Evolutionary conservation across 2,113 vertebrate species (phyloP), one percentile per base, ranked within the genome.

Genomic region (Eptesicus fuscus): DNA sequence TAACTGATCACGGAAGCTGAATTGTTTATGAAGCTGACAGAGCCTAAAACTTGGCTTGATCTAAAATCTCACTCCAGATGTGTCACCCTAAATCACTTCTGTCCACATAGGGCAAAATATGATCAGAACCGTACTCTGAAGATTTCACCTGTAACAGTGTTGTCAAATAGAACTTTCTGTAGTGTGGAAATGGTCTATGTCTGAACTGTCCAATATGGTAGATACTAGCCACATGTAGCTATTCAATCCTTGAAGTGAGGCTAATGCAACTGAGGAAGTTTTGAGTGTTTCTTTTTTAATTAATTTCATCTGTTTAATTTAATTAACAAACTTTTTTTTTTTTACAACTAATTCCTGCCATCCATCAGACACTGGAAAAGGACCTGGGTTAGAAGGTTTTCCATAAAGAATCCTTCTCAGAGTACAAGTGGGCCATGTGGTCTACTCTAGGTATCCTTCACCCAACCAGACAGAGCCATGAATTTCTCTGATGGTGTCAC

Each of bases 231-330:
- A 35, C 88, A 47, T 30, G 37, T 69, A 25, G 59, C 47, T 78
- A 47, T n/a, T 13, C 17, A 83, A 30, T 13, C 53, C 23, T 9
- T 47, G 16, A 91, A 69, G 7, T 40, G 30, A 61, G 23, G n/a
- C 37, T 32, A 71, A 44, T 44, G 40, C 35, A 76, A 83, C 37
- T 47, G 32, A 85, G n/a, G 14, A 93, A 74, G 10, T 20, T 0
- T 25, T 61, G 44, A 56, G 53, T 4, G 14, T 63, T 77, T 82
- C 11, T 30, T 0, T 73, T 51, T 47, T 67, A 63, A 78, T 79
- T 85, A n/a, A 47, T 70, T 83, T 77, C 22, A 47, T 67, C 84
- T 53, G 56, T 83, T 83, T 92, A 79, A 73, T n/a, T 61, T 63
- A 79, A 42, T 87, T 79, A 49, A 53, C 56, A 79, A 77, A 61